phyloP scores from a whole-genome alignment of 2,113 vertebrate genomes.

The Eretmochelys imbricata region DNA sequence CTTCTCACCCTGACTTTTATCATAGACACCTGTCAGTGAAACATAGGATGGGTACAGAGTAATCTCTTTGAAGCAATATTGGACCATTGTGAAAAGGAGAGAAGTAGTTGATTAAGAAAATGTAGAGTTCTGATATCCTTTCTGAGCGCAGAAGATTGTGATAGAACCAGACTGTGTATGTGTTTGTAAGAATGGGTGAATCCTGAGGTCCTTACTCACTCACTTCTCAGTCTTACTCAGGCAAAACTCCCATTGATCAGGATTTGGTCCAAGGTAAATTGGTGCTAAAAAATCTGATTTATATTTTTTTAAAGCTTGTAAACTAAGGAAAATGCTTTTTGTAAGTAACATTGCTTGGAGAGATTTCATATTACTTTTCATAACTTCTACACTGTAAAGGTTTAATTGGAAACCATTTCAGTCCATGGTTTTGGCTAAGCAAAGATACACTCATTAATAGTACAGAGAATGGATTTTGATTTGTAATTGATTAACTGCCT shows the following conservation, averaged over 20 bases:
- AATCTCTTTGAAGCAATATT: neutral
- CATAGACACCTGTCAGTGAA: neutral
- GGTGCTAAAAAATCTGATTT: neutral
- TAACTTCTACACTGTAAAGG: neutral
- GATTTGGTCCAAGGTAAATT: neutral
- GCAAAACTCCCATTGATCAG: neutral
- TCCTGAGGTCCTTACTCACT: neutral
- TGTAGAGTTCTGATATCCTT: neutral
- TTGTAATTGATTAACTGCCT: slow-evolving; percentile 72
- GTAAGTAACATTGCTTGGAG: neutral
- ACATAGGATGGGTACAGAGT: neutral
- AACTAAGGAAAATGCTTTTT: neutral
- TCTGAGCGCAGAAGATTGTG: neutral
- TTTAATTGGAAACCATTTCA: slow-evolving; percentile 10
- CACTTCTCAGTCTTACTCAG: neutral
- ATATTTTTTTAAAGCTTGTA: neutral
- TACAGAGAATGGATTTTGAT: slow-evolving; percentile 70
- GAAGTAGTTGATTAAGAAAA: neutral
- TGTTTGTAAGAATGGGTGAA: neutral
- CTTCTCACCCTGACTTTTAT: neutral
- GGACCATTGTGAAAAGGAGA: slow-evolving; percentile 8
- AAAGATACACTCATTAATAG: slow-evolving; percentile 43
- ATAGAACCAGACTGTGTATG: neutral
- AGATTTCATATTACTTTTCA: neutral
- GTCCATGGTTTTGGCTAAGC: neutral